Conservation (phyloP, 2,888 invertebrate species). For the Parthenolecanium corni region DNA sequence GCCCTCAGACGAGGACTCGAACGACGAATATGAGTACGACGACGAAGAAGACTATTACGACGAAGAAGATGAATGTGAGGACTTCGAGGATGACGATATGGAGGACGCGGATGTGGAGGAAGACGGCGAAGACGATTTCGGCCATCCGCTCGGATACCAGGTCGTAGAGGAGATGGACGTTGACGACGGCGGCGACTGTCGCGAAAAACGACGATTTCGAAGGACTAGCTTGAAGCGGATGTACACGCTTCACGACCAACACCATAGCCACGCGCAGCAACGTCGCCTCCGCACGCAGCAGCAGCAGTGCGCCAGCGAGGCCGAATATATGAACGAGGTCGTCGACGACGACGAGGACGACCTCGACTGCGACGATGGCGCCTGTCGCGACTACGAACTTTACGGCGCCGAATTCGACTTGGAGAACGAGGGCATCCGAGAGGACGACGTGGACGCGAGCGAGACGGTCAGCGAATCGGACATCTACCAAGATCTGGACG, state of each 20-base stretch:
- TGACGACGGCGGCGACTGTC: neutral
- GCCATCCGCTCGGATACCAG: neutral
- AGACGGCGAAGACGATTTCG: slow-evolving; percentile 4
- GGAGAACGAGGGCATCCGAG: neutral
- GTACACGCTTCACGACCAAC: neutral
- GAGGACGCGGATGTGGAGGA: slow-evolving; percentile 21
- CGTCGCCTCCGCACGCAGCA: slow-evolving; percentile 16
- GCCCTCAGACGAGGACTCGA: slow-evolving; percentile 41
- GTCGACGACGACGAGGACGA: slow-evolving; percentile 24
- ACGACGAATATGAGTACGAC: slow-evolving; percentile 44
- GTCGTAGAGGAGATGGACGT: neutral
- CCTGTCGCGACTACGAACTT: neutral
- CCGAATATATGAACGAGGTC: slow-evolving; percentile 21
- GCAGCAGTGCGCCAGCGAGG: slow-evolving; percentile 25
- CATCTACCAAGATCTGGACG: slow-evolving; percentile 7
- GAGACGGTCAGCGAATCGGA: no score
- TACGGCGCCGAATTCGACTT: neutral
- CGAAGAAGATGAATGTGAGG: slow-evolving; percentile 30
- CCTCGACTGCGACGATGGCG: slow-evolving; percentile 13
- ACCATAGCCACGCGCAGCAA: neutral
- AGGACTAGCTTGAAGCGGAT: no score
- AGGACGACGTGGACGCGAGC: neutral
- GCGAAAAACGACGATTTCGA: no score
- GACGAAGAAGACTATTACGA: slow-evolving; percentile 42
- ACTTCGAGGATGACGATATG: slow-evolving; percentile 21